These are phyloP conservation scores for Eurypyga helias DNA, from an alignment of 2,113 vertebrate genomes.

Conservation along the genomic window DNA sequence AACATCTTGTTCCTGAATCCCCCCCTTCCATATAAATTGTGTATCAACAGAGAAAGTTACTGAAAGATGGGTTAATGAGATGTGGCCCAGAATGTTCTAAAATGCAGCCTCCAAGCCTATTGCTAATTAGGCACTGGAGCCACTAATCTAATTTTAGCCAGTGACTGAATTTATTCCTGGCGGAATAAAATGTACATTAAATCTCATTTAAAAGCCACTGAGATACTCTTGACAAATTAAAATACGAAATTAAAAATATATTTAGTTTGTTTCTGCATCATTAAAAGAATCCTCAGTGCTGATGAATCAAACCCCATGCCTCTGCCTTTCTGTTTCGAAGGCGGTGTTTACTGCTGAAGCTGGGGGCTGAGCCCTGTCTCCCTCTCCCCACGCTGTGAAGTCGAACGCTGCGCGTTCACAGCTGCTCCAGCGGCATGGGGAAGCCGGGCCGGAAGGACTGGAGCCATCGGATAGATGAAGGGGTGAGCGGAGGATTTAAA, in stretches of 20 bases:
- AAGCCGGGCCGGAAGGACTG: neutral
- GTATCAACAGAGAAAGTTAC: neutral
- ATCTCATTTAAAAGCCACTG: neutral
- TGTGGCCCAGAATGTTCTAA: neutral
- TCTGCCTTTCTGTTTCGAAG: fast-evolving
- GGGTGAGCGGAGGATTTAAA: neutral
- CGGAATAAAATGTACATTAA: neutral
- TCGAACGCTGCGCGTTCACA: fast-evolving
- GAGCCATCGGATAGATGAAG: fast-evolving
- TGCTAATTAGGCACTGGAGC: slow-evolving; percentile 27
- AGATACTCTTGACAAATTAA: slow-evolving; percentile 49
- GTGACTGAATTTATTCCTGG: slow-evolving; percentile 10
- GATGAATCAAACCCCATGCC: neutral
- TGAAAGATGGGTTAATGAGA: neutral
- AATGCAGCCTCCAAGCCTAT: neutral
- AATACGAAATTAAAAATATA: slow-evolving; percentile 54
- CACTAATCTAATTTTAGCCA: slow-evolving; percentile 37
- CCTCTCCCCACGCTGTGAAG: fast-evolving
- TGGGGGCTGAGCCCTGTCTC: fast-evolving
- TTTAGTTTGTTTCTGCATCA: slow-evolving; percentile 14
- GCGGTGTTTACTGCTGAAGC: neutral
- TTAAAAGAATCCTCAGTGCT: neutral
- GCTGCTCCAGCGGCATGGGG: neutral
- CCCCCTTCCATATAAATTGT: fast-evolving
- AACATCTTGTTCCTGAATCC: neutral